Evolutionary conservation across 2,797 vertebrate genomes (phyloP), one percentile per base, ranked within the genome.

Genomic region (Phalanger gymnotis): DNA sequence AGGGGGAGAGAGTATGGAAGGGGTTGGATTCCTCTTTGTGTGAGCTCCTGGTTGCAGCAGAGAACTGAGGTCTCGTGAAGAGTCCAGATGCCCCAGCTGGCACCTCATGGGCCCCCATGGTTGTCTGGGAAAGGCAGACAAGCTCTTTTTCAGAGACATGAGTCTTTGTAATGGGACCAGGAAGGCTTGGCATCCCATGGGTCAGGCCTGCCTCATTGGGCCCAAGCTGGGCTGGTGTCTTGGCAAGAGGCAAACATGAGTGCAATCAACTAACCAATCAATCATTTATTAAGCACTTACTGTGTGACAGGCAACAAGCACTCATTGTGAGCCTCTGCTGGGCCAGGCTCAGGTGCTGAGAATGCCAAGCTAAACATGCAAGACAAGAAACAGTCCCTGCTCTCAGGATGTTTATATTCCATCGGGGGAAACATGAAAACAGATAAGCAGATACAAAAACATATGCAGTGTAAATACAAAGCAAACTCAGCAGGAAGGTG

Each of bases 1-100:
- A 92, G 52, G 51, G 56, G 16, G 34, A 53, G 0, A 7, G 93
- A 90, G 31, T 34, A 30, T 47, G 0, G 0, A 3, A 2, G n/a
- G 66, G 9, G 0, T 87, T 87, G 22, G 40, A 47, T 1, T 51
- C 2, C 9, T 27, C 19, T 87, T 87, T 87, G 73, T 87, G 73
- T 51, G 73, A 87, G 22, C 7, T 19, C 22, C 73, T 27, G 40
- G 22, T 87, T 40, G 27, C 22, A 87, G 22, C 27, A 25, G 91
- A 95, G 57, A 47, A 47, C 51, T 4, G 47, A 87, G 90, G 90
- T 52, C 92, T 47, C 92, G 19, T 92, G 94, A 61, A n/a, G 12
- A 53, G 57, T 89, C 57, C 28, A 6, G 93, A 7, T 81, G 54
- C 2, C 22, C 4, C 27, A 54, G 47, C 91, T 73, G 92, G 53